Percentiles rank a stretch among this genome's conserved stretches.
Conservation (phyloP, 1,140 invertebrate genomes). For the Bombus huntii region DNA sequence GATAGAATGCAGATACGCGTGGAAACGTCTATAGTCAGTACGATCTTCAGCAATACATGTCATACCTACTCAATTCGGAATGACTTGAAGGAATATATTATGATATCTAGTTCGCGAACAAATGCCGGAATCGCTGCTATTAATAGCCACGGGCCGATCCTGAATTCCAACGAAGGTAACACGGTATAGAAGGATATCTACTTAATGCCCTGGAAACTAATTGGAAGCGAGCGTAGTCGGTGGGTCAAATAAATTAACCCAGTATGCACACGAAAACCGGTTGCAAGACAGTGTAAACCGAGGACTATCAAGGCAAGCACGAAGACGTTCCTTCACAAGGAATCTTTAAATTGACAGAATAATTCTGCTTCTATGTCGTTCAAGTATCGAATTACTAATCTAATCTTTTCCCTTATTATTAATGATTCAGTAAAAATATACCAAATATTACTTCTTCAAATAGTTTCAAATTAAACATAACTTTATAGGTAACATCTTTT, state of each 20-base stretch:
- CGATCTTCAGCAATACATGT: not conserved
- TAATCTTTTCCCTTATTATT: not conserved
- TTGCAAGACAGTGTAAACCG: constrained; percentile 53
- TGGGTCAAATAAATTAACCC: constrained; percentile 79
- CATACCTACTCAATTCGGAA: not conserved
- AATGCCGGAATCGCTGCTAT: not conserved
- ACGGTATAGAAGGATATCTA: constrained; percentile 42
- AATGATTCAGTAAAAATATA: not conserved
- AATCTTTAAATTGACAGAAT: constrained; percentile 29
- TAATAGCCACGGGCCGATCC: not conserved
- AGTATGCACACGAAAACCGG: constrained; percentile 40
- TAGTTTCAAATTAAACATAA: not conserved
- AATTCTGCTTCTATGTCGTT: not conserved
- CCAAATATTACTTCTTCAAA: not conserved
- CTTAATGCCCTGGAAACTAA: constrained; percentile 58
- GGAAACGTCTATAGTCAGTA: not conserved
- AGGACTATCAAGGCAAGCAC: constrained; percentile 39
- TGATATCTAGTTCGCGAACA: not conserved
- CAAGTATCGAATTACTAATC: not conserved
- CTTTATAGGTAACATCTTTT: not conserved
- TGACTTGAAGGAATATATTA: not conserved
- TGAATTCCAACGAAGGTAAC: constrained; percentile 26
- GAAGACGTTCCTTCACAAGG: not conserved
- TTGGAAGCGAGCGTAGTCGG: constrained; percentile 64
- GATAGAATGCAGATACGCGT: not conserved